phyloP scores from a whole-genome alignment of 2,888 invertebrate species.

The Tillus elongatus region DNA sequence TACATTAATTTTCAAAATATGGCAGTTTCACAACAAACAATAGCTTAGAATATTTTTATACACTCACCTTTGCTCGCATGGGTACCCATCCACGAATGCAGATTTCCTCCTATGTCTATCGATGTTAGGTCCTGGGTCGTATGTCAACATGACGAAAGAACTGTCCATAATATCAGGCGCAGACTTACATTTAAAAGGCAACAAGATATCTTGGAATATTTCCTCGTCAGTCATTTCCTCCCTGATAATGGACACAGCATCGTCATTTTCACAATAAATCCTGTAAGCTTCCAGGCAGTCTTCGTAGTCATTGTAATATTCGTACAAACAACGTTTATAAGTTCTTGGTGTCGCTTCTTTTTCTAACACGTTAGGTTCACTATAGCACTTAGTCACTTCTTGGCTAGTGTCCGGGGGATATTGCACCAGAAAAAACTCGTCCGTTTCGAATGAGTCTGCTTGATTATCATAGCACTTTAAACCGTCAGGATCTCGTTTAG shows the following conservation, averaged over 20 bases:
- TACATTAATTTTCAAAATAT: too few relatives aligned
- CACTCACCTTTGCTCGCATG: slow-evolving; percentile 23
- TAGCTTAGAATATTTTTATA: too few relatives aligned
- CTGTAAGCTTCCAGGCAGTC: slow-evolving; percentile 50
- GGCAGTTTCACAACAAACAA: too few relatives aligned
- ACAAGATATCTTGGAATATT: slow-evolving; percentile 32
- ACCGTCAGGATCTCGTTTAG: slow-evolving; percentile 27
- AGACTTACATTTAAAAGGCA: slow-evolving; percentile 46
- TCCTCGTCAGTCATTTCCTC: slow-evolving; percentile 38
- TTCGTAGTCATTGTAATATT: slow-evolving; percentile 57
- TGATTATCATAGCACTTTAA: slow-evolving; percentile 31
- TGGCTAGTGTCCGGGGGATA: slow-evolving; percentile 27
- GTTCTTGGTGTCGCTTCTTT: slow-evolving; percentile 14
- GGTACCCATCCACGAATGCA: slow-evolving; percentile 36
- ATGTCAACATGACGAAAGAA: slow-evolving; percentile 38
- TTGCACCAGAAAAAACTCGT: slow-evolving; percentile 40
- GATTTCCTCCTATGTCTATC: slow-evolving; percentile 47
- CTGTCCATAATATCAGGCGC: slow-evolving; percentile 47
- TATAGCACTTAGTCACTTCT: slow-evolving; percentile 31
- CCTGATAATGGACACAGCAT: slow-evolving; percentile 14
- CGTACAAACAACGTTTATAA: slow-evolving; percentile 40
- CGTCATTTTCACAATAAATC: slow-evolving; percentile 22
- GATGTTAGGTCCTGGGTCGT: slow-evolving; percentile 44
- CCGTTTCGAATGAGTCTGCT: slow-evolving; percentile 26
- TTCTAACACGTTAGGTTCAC: slow-evolving; percentile 35